phyloP scores from a whole-genome alignment of 2,888 invertebrate species.

The Torymus tubicola region DNA sequence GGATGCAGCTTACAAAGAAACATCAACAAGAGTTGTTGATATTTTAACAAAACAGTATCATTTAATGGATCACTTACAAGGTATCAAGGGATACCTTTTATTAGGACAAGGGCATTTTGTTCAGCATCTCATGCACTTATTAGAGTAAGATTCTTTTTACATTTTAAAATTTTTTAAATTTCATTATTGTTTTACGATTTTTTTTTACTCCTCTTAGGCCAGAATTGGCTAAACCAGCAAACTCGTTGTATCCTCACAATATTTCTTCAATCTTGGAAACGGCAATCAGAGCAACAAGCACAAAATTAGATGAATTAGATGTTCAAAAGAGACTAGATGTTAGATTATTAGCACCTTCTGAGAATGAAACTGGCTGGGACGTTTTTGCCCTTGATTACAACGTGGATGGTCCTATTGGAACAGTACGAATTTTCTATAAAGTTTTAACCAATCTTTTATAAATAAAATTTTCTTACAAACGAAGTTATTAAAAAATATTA shows the following conservation, averaged over 20 bases:
- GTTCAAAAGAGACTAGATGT: slow-evolving; percentile 93
- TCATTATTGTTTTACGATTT: background rate
- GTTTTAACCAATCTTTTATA: background rate
- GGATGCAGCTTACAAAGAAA: slow-evolving; percentile 90
- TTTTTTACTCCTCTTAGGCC: slow-evolving; percentile 79
- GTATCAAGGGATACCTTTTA: slow-evolving; percentile 92
- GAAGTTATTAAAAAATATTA: background rate
- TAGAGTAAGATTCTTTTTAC: slow-evolving; percentile 83
- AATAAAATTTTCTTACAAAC: background rate
- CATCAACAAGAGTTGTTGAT: slow-evolving; percentile 90
- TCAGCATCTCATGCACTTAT: slow-evolving; percentile 92
- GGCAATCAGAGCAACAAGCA: slow-evolving; percentile 93
- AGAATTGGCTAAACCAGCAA: slow-evolving; percentile 91
- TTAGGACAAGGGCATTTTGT: slow-evolving; percentile 98
- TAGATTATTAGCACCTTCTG: slow-evolving; percentile 80
- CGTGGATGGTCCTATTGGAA: slow-evolving; percentile 92
- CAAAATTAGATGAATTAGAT: slow-evolving; percentile 94
- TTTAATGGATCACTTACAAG: slow-evolving; percentile 92
- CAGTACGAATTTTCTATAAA: slow-evolving; percentile 77
- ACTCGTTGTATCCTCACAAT: slow-evolving; percentile 91
- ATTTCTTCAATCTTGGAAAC: slow-evolving; percentile 90
- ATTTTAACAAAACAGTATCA: slow-evolving; percentile 92
- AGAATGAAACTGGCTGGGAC: slow-evolving; percentile 92
- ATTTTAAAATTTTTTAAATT: background rate
- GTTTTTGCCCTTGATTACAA: slow-evolving; percentile 90